Evolutionary conservation across 2,888 invertebrate species (phyloP).

Genomic region (Rhimphoctona megacephalus): DNA sequence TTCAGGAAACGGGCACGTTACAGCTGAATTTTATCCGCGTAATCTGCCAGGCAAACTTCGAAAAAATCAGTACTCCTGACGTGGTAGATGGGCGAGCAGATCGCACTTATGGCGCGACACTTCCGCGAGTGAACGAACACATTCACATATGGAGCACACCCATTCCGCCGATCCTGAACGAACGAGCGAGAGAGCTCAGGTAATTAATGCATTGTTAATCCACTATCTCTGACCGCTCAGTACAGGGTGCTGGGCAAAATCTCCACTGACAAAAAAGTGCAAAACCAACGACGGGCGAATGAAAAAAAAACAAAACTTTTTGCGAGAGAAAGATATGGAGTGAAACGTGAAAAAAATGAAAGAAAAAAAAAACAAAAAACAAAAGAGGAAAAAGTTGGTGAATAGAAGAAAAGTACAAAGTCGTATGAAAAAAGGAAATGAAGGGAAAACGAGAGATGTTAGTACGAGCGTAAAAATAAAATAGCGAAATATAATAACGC

Average conservation of each 20-base stretch:
- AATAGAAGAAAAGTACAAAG: constrained; percentile 25
- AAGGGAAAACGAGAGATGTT: constrained; percentile 26
- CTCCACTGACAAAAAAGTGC: constrained; percentile 9
- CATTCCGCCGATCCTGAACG: constrained; percentile 64
- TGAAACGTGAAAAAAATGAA: neutral
- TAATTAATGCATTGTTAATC: constrained; percentile 83
- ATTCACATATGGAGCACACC: constrained; percentile 46
- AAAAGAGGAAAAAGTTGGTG: neutral
- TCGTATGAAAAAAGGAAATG: constrained; percentile 16
- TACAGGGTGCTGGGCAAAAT: constrained; percentile 48
- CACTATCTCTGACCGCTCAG: constrained; percentile 73
- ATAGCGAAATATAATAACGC: constrained; percentile 28
- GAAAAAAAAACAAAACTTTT: constrained; percentile 29
- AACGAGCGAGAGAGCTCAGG: constrained; percentile 64
- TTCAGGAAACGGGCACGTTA: constrained; percentile 66
- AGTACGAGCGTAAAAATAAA: constrained; percentile 23
- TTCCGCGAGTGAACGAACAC: constrained; percentile 42
- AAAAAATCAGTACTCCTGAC: constrained; percentile 74
- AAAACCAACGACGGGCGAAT: constrained; percentile 17
- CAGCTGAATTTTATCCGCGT: constrained; percentile 80
- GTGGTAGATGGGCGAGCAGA: constrained; percentile 23
- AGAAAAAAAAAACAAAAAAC: neutral
- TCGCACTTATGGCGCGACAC: constrained; percentile 29
- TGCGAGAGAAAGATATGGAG: constrained; percentile 7
- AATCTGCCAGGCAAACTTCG: constrained; percentile 80